A percentile compares a stretch with the other conserved stretches of the same genome.
phyloP scores from a whole-genome alignment of 2,888 invertebrate genomes.

The Callyntrura sp. region DNA sequence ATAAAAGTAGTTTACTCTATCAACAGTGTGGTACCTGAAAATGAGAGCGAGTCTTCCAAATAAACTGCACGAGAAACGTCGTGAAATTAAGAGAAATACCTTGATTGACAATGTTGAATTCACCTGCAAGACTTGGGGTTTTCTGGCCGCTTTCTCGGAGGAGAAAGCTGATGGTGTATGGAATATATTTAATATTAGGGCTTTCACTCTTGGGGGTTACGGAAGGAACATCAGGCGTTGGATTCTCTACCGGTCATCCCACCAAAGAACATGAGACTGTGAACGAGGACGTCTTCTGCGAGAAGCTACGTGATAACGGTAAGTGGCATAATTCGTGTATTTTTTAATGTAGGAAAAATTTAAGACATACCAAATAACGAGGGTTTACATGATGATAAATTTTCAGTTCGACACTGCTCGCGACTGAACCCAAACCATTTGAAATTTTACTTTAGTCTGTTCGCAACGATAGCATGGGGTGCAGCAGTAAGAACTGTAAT shows the following conservation, averaged over 20 bases:
- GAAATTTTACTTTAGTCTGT: constrained; percentile 82
- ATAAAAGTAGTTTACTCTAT: too few relatives aligned
- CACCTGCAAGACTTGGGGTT: not conserved
- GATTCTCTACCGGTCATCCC: constrained; percentile 65
- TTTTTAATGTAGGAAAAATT: not conserved
- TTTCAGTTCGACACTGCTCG: constrained; percentile 69
- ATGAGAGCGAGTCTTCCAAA: not conserved
- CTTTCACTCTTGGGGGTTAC: constrained; percentile 66
- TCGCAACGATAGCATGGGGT: constrained; percentile 82
- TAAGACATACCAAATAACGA: constrained; percentile 1
- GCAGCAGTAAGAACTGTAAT: constrained; percentile 82
- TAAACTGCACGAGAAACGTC: not conserved
- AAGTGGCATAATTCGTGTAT: too few relatives aligned
- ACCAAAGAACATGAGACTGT: constrained; percentile 66
- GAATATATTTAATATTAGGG: constrained; percentile 60
- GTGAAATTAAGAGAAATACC: constrained; percentile 16
- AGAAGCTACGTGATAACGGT: constrained; percentile 61
- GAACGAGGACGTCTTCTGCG: constrained; percentile 71
- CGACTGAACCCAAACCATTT: constrained; percentile 79
- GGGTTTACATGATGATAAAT: not conserved
- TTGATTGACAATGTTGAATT: not conserved
- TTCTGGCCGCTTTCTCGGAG: constrained; percentile 44
- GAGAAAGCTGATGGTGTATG: constrained; percentile 60
- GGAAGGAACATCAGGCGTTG: constrained; percentile 39
- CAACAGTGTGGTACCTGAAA: constrained; percentile 8